phyloP scores from a whole-genome alignment of 2,888 invertebrate species.

The Trichacis sp. region DNA sequence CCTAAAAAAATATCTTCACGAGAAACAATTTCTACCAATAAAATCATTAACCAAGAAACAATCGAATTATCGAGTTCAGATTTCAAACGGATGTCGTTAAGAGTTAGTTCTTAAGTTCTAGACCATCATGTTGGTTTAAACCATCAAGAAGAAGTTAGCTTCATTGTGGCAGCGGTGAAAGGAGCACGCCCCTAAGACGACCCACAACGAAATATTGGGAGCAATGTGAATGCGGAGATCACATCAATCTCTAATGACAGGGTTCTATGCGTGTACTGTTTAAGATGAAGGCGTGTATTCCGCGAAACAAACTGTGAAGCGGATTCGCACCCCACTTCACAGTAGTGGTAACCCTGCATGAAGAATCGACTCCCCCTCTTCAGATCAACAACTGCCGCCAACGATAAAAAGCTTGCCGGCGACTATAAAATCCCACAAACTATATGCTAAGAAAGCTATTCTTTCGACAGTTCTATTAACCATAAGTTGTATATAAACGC shows the following conservation, averaged over 20 bases:
- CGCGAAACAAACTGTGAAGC: slow-evolving; percentile 18
- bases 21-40: no score
- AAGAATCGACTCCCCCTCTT: slow-evolving; percentile 23
- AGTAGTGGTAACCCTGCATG: slow-evolving; percentile 27
- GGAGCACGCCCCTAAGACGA: slow-evolving; percentile 35
- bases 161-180: slow-evolving; percentile 34
- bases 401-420: slow-evolving; percentile 11
- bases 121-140: not conserved
- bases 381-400: slow-evolving; percentile 12
- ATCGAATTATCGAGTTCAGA: not conserved
- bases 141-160: slow-evolving; percentile 21
- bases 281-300: slow-evolving; percentile 3
- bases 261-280: slow-evolving; percentile 4
- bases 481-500: slow-evolving; percentile 17
- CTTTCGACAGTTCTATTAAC: slow-evolving; percentile 34
- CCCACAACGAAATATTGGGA: slow-evolving; percentile 27
- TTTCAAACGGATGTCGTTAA: not conserved
- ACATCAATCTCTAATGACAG: slow-evolving; percentile 20
- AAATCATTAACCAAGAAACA: not conserved
- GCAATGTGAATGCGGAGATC: slow-evolving; percentile 17
- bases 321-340: slow-evolving; percentile 43
- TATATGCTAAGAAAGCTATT: slow-evolving; percentile 37
- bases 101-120: not conserved
- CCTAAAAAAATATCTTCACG: not conserved
- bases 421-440: slow-evolving; percentile 42